Percentiles rank a stretch among this genome's conserved stretches.
Evolutionary conservation across 2,113 vertebrate species (phyloP).

Genomic region (Carlito syrichta): DNA sequence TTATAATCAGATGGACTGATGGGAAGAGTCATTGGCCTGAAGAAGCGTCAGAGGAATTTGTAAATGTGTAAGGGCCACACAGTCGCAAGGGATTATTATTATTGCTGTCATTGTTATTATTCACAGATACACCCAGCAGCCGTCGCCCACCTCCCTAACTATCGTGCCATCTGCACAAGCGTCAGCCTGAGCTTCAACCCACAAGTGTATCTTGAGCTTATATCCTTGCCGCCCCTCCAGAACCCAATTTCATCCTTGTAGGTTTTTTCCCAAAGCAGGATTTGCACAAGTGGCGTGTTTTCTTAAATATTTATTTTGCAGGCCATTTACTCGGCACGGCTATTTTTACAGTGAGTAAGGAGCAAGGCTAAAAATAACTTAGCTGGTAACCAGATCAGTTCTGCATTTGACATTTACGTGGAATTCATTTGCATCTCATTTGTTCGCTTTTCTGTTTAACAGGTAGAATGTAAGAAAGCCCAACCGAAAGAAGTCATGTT

Average conservation of each 20-base stretch:
- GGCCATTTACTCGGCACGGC: constrained; percentile 59
- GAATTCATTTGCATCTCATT: constrained; percentile 89
- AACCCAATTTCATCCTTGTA: constrained; percentile 69
- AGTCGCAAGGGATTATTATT: not conserved
- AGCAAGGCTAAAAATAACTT: constrained; percentile 83
- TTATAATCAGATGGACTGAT: not conserved
- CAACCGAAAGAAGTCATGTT: constrained; percentile 99
- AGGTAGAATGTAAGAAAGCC: constrained; percentile 99
- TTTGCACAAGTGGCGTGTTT: constrained; percentile 71
- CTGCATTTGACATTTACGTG: constrained; percentile 87
- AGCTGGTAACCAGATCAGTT: constrained; percentile 77
- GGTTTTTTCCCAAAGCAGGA: constrained; percentile 66
- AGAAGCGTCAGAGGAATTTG: not conserved
- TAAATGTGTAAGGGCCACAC: not conserved
- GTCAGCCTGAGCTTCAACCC: not conserved
- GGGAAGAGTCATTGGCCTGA: not conserved
- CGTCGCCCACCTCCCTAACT: not conserved
- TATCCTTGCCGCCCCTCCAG: constrained; percentile 27
- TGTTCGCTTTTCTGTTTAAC: constrained; percentile 86
- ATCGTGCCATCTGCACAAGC: not conserved
- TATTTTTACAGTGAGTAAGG: constrained; percentile 76
- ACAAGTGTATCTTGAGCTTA: not conserved
- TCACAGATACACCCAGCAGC: not conserved
- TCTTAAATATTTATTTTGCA: constrained; percentile 77
- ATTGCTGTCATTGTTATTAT: not conserved